Evolutionary conservation across 2,797 vertebrate genomes (phyloP).

Genomic region (Sebastes taczanowskii): DNA sequence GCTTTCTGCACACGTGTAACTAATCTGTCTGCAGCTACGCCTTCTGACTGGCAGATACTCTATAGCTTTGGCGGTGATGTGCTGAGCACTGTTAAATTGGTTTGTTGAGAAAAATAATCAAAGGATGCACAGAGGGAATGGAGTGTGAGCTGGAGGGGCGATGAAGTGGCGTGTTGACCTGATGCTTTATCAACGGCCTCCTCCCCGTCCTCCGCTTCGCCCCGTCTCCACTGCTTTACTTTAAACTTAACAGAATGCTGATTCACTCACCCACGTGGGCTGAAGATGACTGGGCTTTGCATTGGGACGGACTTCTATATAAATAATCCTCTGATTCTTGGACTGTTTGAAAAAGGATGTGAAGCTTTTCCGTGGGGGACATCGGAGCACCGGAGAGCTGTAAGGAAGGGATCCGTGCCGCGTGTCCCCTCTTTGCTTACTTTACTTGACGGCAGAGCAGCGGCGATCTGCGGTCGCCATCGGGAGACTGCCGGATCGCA

Average conservation of each 20-base stretch:
- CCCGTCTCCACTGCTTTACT: slow-evolving; percentile 41
- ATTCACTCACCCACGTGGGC: slow-evolving; percentile 12
- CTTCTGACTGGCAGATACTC: slow-evolving; percentile 37
- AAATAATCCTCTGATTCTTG: slow-evolving; percentile 41
- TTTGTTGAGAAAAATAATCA: slow-evolving; percentile 13
- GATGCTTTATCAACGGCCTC: slow-evolving; percentile 25
- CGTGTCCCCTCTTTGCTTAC: slow-evolving; percentile 55
- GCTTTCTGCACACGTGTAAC: slow-evolving; percentile 31
- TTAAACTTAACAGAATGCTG: slow-evolving; percentile 1
- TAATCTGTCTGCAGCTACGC: slow-evolving; percentile 45
- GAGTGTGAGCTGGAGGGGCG: slow-evolving; percentile 1
- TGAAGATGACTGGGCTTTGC: slow-evolving; percentile 21
- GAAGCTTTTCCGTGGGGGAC: slow-evolving; percentile 45
- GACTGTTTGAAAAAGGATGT: slow-evolving; percentile 60
- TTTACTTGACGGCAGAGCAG: slow-evolving; percentile 71
- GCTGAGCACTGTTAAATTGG: slow-evolving; percentile 17
- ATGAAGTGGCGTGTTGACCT: slow-evolving; percentile 4
- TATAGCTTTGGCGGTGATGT: slow-evolving; percentile 50
- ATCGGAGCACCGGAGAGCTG: slow-evolving; percentile 14
- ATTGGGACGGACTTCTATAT: slow-evolving; percentile 10
- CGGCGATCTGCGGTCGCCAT: slow-evolving; percentile 23
- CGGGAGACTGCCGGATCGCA: slow-evolving; percentile 38
- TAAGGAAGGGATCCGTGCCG: slow-evolving; percentile 47
- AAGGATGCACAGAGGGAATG: slow-evolving; percentile 28
- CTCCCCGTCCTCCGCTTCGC: slow-evolving; percentile 8